Conservation (phyloP, 2,888 invertebrate species). For the Bellardia pandia region DNA sequence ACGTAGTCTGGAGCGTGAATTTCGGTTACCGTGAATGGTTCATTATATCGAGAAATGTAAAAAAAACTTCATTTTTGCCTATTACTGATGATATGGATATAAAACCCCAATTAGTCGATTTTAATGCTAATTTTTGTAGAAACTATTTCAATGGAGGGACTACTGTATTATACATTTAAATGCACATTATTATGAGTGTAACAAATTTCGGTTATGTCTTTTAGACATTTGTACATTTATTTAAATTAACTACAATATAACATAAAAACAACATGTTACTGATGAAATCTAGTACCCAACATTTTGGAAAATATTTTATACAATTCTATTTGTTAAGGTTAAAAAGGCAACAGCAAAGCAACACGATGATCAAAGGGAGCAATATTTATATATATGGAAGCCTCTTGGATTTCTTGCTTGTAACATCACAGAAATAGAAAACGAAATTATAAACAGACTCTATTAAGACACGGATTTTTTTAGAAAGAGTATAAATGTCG, state of each 20-base stretch:
- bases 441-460: no score
- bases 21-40: no score
- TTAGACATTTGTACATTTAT: constrained; percentile 36
- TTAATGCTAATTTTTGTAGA: no score
- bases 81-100: no score
- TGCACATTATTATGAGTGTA: constrained; percentile 20
- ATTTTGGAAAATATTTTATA: constrained; percentile 24
- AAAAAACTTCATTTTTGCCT: no score
- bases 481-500: no score
- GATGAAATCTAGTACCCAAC: constrained; percentile 10
- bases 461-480: no score
- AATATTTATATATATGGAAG: not conserved
- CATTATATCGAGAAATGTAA: no score
- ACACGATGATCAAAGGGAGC: constrained; percentile 23
- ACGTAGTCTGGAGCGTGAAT: no score
- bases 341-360: constrained; percentile 18
- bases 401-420: no score
- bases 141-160: not conserved
- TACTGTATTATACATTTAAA: constrained; percentile 19
- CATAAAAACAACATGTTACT: constrained; percentile 11
- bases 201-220: constrained; percentile 37
- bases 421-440: no score
- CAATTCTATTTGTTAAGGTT: constrained; percentile 40
- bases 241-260: constrained; percentile 31
- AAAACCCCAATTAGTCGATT: no score